Conservation (phyloP, 2,797 vertebrate species). For the Otolemur crassicaudatus region DNA sequence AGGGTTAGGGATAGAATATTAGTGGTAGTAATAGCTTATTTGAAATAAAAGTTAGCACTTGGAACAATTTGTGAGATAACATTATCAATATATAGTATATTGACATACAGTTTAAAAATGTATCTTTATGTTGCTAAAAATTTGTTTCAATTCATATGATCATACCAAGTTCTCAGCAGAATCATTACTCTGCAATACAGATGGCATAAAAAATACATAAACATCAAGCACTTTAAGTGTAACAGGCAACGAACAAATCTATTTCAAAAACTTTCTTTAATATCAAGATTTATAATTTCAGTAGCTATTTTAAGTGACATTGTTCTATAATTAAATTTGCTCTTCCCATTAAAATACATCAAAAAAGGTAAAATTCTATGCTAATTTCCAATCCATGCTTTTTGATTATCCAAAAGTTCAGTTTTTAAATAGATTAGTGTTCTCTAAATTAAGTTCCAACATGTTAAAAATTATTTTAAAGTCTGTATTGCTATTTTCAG, state of each 20-base stretch:
- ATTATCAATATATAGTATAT: neutral
- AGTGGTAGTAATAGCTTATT: neutral
- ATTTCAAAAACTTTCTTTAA: slow-evolving; percentile 47
- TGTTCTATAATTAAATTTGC: slow-evolving; percentile 17
- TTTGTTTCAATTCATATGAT: slow-evolving; percentile 34
- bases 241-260: neutral
- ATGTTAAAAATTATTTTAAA: neutral
- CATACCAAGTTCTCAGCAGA: neutral
- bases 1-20: neutral
- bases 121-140: neutral
- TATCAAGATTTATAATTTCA: neutral
- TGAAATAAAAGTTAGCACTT: neutral
- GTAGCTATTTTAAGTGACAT: neutral
- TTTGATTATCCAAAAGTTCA: neutral
- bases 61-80: neutral
- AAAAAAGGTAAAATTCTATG: neutral
- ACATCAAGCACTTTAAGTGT: neutral
- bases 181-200: neutral
- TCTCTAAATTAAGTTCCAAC: neutral
- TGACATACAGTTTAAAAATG: neutral
- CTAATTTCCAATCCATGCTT: neutral
- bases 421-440: slow-evolving; percentile 18
- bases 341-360: neutral
- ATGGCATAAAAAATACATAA: neutral
- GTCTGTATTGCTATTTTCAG: slow-evolving; percentile 16